A percentile compares a stretch with the other conserved stretches of the same genome.
phyloP scores from a whole-genome alignment of 2,888 invertebrate species.

The Acrocyrtus sp. region DNA sequence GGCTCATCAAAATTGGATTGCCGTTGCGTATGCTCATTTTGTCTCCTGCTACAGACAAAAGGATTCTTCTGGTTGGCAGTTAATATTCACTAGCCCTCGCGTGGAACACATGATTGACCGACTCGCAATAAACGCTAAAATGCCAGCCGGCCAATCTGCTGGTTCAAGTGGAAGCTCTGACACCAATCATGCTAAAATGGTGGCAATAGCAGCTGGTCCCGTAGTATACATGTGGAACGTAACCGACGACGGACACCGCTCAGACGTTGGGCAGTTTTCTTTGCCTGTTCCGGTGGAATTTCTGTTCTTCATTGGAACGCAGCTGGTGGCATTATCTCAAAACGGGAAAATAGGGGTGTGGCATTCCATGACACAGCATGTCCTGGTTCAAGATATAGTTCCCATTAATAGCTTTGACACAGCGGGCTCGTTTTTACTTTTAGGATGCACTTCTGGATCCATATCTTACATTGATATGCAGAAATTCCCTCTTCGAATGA shows the following conservation, averaged over 20 bases:
- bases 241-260: constrained; percentile 78
- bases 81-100: constrained; percentile 92
- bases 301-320: constrained; percentile 96
- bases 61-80: constrained; percentile 97
- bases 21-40: constrained; percentile 95
- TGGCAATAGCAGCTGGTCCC: constrained; percentile 82
- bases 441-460: constrained; percentile 96
- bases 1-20: constrained; percentile 98
- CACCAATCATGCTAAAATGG: constrained; percentile 75
- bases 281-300: constrained; percentile 93
- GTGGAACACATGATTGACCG: constrained; percentile 90
- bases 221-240: constrained; percentile 84
- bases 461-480: constrained; percentile 99
- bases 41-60: constrained; percentile 94
- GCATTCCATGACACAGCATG: constrained; percentile 99
- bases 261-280: constrained; percentile 88
- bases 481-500: constrained; percentile 98
- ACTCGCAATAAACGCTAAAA: constrained; percentile 82
- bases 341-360: constrained; percentile 98
- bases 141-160: constrained; percentile 29
- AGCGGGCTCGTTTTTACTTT: constrained; percentile 92
- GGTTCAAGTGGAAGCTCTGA: not conserved
- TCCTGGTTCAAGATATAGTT: constrained; percentile 97
- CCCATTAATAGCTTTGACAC: constrained; percentile 88
- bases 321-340: constrained; percentile 93